Base-by-base conservation (phyloP, 2,888 invertebrate species). In the Phaedon cochleariae region DNA sequence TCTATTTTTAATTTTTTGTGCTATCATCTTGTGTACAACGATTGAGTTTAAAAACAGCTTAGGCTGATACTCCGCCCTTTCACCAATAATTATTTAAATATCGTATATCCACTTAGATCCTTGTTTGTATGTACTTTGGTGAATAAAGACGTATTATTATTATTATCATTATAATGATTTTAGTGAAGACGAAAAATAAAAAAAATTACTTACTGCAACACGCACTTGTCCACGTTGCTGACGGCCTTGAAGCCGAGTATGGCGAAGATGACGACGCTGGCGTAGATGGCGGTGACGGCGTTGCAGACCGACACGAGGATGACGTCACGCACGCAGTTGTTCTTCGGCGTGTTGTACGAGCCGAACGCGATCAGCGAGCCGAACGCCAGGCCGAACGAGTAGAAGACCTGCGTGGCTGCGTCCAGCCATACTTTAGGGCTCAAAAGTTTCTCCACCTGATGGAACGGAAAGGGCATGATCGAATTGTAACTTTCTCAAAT, bases 201-300 rank as follows among this genome's bases (percentile, higher is more conserved):
- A 7, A 12, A 55, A 2, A 6, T 31, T 67, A 85, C 88, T 87
- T 85, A 93, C 91, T 86, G 85, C 64, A 86, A 86, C 73, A 94
- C 87, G 83, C 97, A 97, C 74, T 90, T 90, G 80, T 94, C 92
- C 68, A 94, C 95, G 85, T 94, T 95, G 68, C 90, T 90, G 79
- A 90, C 93, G n/a, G 97, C 97, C 85, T 97, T 97, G 87, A 96
- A 97, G 59, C 97, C 97, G 26, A 97, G 89, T 73, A 97, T 96
- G 73, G 96, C 92, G 85, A 97, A 97, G 81, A 97, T 96, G 76
- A 97, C 97, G 65, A 96, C 90, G 68, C 95, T 95, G 12, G 97
- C 97, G 84, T 96, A 97, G 78, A 97, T 93, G 51, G 97, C 97
- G 2, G 97, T 97, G 75, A 95, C 86, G 20, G 95, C 95, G 84